These are phyloP conservation scores for Apamea monoglypha DNA, from an alignment of 2,888 invertebrate species.

Conservation along the genomic window DNA sequence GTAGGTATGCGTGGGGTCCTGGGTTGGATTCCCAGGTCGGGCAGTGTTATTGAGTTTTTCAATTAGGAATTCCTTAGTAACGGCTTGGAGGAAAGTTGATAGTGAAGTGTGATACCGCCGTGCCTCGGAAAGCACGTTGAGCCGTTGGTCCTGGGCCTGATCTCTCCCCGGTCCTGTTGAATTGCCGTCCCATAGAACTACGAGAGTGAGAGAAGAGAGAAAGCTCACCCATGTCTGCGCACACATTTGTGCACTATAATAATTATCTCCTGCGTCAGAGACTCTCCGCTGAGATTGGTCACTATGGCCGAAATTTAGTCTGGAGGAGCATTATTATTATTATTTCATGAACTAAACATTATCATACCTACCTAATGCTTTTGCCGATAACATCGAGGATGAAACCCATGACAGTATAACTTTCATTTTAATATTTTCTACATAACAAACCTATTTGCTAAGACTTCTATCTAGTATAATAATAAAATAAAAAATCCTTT, in stretches of 20 bases:
- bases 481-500: no score
- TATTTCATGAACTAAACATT: neutral
- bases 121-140: neutral
- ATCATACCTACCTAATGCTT: neutral
- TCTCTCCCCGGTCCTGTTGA: neutral
- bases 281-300: no score
- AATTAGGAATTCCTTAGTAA: neutral
- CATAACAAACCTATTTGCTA: neutral
- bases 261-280: no score
- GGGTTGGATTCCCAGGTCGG: no score
- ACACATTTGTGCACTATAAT: neutral
- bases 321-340: neutral
- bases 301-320: no score
- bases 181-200: neutral
- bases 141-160: neutral
- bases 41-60: neutral
- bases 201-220: neutral
- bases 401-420: neutral
- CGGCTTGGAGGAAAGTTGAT: neutral
- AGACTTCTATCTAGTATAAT: no score
- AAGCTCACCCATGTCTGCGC: neutral
- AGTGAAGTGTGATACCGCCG: neutral
- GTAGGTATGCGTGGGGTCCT: neutral
- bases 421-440: neutral
- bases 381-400: neutral